Evolutionary conservation across 2,888 invertebrate genomes (phyloP).

Genomic region (Apamea monoglypha): DNA sequence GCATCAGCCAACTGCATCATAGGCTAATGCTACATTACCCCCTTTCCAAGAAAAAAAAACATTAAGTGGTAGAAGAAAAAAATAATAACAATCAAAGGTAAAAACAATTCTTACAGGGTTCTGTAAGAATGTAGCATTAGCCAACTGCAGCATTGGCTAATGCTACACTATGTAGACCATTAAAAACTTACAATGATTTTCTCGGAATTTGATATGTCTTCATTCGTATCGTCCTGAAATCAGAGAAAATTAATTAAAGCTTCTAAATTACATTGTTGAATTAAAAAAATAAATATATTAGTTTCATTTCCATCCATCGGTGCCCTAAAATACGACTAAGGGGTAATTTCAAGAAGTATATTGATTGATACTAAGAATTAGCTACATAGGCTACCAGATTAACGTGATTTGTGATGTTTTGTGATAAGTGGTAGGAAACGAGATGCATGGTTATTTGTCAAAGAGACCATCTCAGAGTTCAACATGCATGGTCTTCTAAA

Average conservation of each 20-base stretch:
- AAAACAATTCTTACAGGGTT: too few relatives aligned
- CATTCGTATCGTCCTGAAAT: conserved; percentile 61
- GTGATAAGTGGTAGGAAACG: background rate
- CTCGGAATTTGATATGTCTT: conserved; percentile 31
- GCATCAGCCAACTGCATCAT: too few relatives aligned
- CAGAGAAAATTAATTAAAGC: background rate
- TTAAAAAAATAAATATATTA: background rate
- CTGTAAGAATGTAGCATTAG: too few relatives aligned
- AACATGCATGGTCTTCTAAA: background rate
- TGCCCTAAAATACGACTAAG: background rate
- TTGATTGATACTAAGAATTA: background rate
- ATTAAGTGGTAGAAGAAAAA: too few relatives aligned
- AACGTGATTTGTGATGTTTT: background rate
- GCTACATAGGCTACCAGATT: background rate
- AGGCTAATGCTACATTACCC: too few relatives aligned
- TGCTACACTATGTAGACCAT: too few relatives aligned
- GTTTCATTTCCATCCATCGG: accelerated
- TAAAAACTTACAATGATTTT: conserved; percentile 67
- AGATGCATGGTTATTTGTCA: background rate
- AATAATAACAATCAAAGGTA: too few relatives aligned
- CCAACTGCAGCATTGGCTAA: too few relatives aligned
- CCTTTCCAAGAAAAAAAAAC: too few relatives aligned
- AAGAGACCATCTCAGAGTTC: background rate
- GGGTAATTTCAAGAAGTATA: background rate
- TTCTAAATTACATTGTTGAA: background rate